Evolutionary conservation across 2,888 invertebrate genomes (phyloP).

Genomic region (Carpatolechia fugitivella): DNA sequence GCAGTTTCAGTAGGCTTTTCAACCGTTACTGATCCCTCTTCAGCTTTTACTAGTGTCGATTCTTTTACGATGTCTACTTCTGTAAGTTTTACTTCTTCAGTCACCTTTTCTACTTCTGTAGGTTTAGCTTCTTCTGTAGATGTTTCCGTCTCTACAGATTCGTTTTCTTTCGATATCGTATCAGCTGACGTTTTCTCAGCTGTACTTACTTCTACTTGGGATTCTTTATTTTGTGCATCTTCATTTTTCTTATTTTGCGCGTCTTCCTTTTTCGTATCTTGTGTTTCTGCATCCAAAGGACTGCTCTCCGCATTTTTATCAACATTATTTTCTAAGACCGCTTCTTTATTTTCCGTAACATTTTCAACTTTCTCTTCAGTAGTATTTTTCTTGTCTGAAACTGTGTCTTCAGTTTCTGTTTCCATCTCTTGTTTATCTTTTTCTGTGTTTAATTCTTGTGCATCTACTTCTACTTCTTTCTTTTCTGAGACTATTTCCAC

Average conservation of each 20-base stretch:
- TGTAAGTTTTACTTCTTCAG: constrained; percentile 23
- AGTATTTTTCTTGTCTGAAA: constrained; percentile 26
- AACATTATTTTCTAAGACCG: constrained; percentile 19
- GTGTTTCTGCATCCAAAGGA: constrained; percentile 24
- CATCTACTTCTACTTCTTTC: not conserved
- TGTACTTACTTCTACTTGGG: constrained; percentile 3
- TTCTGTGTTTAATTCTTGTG: not conserved
- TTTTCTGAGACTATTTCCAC: not conserved
- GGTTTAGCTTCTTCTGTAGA: constrained; percentile 23
- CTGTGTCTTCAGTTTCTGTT: constrained; percentile 19
- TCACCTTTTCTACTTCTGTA: constrained; percentile 19
- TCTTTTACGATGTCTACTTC: constrained; percentile 18
- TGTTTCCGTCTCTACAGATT: constrained; percentile 20
- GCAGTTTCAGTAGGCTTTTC: constrained; percentile 7
- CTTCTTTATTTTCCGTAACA: constrained; percentile 20
- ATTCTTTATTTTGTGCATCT: not conserved
- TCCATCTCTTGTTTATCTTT: constrained; percentile 22
- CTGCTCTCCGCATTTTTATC: constrained; percentile 29
- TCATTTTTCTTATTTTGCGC: constrained; percentile 5
- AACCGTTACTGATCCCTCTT: constrained; percentile 18
- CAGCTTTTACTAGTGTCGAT: constrained; percentile 22
- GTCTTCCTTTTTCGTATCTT: constrained; percentile 9
- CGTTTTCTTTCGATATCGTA: constrained; percentile 18
- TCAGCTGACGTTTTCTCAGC: not conserved
- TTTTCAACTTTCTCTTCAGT: constrained; percentile 20